A percentile compares a stretch with the other conserved stretches of the same genome.
Conservation (phyloP, 2,888 invertebrate genomes). For the Eupithecia inturbata region DNA sequence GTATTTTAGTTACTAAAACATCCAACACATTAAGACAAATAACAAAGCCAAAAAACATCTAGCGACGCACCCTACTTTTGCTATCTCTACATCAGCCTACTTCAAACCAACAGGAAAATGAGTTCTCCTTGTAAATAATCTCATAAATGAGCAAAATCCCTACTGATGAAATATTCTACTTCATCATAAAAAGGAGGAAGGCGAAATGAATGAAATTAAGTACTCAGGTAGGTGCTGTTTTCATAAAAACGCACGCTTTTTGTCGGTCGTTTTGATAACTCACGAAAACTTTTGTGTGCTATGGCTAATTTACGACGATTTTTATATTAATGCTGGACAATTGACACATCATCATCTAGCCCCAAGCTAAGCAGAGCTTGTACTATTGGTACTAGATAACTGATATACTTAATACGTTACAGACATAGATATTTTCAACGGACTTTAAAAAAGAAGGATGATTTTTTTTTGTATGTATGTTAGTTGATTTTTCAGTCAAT, state of each 20-base stretch:
- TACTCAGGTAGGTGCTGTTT: not conserved
- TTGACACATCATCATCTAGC: too few relatives aligned
- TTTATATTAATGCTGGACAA: too few relatives aligned
- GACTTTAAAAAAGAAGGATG: too few relatives aligned
- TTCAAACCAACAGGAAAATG: slow-evolving; percentile 5
- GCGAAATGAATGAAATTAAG: slow-evolving; percentile 23
- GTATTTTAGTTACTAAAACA: too few relatives aligned
- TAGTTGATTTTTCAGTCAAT: too few relatives aligned
- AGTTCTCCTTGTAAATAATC: slow-evolving; percentile 2
- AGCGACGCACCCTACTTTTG: not conserved
- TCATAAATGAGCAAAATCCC: slow-evolving; percentile 11
- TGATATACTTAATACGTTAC: too few relatives aligned
- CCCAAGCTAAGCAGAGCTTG: too few relatives aligned
- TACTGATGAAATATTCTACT: slow-evolving; percentile 18
- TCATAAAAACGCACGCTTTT: not conserved
- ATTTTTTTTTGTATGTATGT: too few relatives aligned
- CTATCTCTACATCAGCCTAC: not conserved
- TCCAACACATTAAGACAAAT: too few relatives aligned
- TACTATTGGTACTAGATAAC: too few relatives aligned
- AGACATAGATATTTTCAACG: too few relatives aligned
- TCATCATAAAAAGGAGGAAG: slow-evolving; percentile 11
- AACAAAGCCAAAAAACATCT: not conserved
- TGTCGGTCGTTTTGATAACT: not conserved
- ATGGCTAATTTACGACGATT: too few relatives aligned
- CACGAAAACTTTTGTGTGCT: not conserved